phyloP scores from a whole-genome alignment of 2,797 vertebrate species.

The Agapornis canus region DNA sequence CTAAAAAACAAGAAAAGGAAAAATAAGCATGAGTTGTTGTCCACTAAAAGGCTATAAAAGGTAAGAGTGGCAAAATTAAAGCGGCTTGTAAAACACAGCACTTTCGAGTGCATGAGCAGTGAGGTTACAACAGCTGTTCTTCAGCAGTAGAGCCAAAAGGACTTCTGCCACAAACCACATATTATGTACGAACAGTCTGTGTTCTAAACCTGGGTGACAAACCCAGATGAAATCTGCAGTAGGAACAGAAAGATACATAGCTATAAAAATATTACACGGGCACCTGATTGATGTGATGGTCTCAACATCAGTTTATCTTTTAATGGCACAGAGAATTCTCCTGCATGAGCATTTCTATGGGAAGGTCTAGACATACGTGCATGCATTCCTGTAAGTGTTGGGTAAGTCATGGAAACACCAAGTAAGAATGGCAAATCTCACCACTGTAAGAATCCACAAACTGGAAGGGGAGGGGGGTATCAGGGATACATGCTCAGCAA shows the following conservation, averaged over 20 bases:
- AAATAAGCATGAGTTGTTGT: accelerated
- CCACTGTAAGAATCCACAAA: accelerated
- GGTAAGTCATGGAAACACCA: accelerated
- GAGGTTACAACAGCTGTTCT: not conserved
- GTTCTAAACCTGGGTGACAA: not conserved
- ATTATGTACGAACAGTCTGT: accelerated
- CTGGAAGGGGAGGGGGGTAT: not conserved
- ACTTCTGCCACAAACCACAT: not conserved
- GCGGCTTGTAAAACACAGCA: not conserved
- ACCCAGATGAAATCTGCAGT: not conserved
- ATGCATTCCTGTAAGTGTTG: accelerated
- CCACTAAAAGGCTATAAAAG: not conserved
- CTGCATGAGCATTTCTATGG: accelerated
- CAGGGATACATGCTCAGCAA: accelerated
- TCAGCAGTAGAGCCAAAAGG: accelerated
- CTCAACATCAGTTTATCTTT: not conserved
- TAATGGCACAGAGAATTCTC: not conserved
- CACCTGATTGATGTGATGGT: not conserved
- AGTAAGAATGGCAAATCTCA: accelerated
- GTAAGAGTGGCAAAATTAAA: accelerated
- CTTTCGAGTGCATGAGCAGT: accelerated
- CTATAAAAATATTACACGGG: accelerated
- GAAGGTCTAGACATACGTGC: not conserved
- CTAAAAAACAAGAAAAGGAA: not conserved
- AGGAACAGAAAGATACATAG: not conserved